Evolutionary conservation across 2,113 vertebrate genomes (phyloP).

Genomic region (Probosciger aterrimus): DNA sequence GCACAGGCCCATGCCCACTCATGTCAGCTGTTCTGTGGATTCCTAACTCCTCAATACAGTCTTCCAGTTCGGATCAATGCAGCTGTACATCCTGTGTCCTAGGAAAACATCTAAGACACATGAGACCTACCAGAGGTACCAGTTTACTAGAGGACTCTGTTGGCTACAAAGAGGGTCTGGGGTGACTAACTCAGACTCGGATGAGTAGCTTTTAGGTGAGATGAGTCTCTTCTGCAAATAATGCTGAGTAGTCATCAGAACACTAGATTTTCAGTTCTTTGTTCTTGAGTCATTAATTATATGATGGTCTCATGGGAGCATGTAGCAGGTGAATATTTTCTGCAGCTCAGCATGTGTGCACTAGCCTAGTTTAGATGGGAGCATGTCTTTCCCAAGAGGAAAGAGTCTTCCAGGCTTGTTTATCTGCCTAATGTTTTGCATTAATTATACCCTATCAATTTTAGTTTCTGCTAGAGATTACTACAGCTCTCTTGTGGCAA

Average conservation of each 20-base stretch:
- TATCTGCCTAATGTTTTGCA: background rate
- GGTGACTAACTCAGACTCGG: background rate
- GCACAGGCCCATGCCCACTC: background rate
- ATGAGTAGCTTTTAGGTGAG: background rate
- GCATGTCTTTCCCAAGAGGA: background rate
- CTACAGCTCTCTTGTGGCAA: background rate
- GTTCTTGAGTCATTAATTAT: background rate
- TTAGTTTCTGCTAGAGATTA: background rate
- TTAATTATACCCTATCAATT: background rate
- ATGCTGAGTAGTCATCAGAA: background rate
- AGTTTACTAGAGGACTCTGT: background rate
- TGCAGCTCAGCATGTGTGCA: background rate
- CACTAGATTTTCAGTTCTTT: background rate
- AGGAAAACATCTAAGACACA: background rate
- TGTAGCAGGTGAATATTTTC: background rate
- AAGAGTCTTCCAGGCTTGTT: background rate
- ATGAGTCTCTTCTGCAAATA: background rate
- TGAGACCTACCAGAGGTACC: background rate
- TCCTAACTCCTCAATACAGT: background rate
- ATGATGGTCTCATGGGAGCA: background rate
- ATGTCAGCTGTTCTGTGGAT: background rate
- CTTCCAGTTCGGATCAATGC: background rate
- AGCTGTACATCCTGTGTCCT: background rate
- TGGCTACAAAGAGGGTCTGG: background rate
- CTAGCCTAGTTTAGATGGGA: background rate